These are phyloP conservation scores for Leptinotarsa lineolata DNA, from an alignment of 1,140 invertebrate genomes.

Conservation along the genomic window DNA sequence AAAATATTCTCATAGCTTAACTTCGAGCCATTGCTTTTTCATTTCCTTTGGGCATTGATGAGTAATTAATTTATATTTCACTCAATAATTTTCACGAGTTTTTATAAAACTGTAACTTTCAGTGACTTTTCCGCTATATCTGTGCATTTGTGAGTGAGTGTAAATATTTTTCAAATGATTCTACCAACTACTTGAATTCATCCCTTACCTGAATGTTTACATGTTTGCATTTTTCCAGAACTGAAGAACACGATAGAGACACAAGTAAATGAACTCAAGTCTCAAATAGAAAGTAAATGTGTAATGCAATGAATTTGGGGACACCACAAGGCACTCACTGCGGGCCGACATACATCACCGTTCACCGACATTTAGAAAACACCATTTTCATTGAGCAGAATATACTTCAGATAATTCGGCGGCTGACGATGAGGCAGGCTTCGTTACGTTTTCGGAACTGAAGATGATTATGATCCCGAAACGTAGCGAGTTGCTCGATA, in stretches of 20 bases:
- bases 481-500: too few relatives aligned
- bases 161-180: not conserved
- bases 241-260: constrained; percentile 93
- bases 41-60: too few relatives aligned
- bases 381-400: not conserved
- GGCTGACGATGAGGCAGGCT: not conserved
- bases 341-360: constrained; percentile 41
- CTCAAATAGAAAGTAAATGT: constrained; percentile 92
- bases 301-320: constrained; percentile 76
- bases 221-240: constrained; percentile 64
- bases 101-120: not conserved
- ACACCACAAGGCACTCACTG: constrained; percentile 50
- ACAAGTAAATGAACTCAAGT: constrained; percentile 91
- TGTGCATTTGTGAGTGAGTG: not conserved
- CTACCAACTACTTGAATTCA: not conserved
- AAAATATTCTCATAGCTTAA: too few relatives aligned
- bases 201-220: constrained; percentile 14
- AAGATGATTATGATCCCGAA: too few relatives aligned
- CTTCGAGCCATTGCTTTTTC: too few relatives aligned
- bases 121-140: not conserved
- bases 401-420: not conserved
- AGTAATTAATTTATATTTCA: too few relatives aligned
- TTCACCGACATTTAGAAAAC: constrained; percentile 31
- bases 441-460: too few relatives aligned
- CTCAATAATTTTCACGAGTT: too few relatives aligned